Evolutionary conservation across 2,888 invertebrate genomes (phyloP).

Genomic region (Hipparchia semele): DNA sequence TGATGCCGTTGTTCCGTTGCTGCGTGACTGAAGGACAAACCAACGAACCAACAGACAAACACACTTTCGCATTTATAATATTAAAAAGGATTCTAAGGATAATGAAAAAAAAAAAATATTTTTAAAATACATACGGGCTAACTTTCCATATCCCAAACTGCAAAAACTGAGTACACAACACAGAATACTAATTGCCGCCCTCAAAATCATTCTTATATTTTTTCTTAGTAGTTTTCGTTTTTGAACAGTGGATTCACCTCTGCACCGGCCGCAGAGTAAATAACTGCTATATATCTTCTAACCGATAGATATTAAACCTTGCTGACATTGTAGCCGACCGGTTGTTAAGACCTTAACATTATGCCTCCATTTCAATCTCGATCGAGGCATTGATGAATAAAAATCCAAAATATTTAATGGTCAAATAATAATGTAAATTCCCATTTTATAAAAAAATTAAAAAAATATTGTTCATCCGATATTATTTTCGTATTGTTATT

Average conservation of each 20-base stretch:
- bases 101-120: not conserved
- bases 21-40: no score
- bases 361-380: conserved; percentile 21
- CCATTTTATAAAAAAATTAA: no score
- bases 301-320: conserved; percentile 62
- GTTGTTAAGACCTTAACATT: conserved; percentile 39
- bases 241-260: conserved; percentile 55
- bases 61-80: no score
- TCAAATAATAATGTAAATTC: not conserved
- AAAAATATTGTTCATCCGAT: no score
- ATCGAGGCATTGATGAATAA: not conserved
- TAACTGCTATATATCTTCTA: conserved; percentile 67
- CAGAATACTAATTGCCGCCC: conserved; percentile 49
- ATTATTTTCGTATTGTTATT: not conserved
- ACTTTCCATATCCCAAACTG: conserved; percentile 54
- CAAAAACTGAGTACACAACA: conserved; percentile 50
- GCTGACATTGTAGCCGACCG: conserved; percentile 51
- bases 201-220: conserved; percentile 53
- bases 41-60: no score
- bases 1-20: no score
- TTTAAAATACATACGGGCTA: conserved; percentile 62
- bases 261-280: conserved; percentile 49
- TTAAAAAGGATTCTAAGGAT: not conserved
- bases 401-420: not conserved
- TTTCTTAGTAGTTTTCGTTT: conserved; percentile 46